Evolutionary conservation across 2,888 invertebrate genomes (phyloP).

Genomic region (Melieria omissa): DNA sequence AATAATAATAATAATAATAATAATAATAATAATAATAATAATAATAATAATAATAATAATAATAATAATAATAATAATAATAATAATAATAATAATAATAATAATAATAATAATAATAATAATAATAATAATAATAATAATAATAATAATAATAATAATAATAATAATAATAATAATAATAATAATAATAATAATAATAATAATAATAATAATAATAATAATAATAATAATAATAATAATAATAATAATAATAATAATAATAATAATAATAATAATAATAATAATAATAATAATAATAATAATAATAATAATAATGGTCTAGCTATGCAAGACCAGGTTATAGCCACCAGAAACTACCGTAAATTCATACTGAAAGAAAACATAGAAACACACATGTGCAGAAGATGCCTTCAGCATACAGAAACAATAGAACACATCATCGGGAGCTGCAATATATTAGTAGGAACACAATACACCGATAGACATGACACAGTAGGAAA

Average conservation of each 20-base stretch:
- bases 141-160: conserved; percentile 4
- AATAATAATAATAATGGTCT: not conserved
- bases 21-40: conserved; percentile 4
- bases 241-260: conserved; percentile 4
- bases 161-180: conserved; percentile 4
- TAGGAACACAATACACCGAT: too few species aligned
- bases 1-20: conserved; percentile 4
- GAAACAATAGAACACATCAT: too few species aligned
- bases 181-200: conserved; percentile 4
- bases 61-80: conserved; percentile 4
- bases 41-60: conserved; percentile 4
- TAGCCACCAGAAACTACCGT: too few species aligned
- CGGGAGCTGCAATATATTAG: too few species aligned
- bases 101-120: conserved; percentile 4
- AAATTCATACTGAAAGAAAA: too few species aligned
- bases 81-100: conserved; percentile 4
- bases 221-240: conserved; percentile 4
- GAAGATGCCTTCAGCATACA: too few species aligned
- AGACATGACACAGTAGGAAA: too few species aligned
- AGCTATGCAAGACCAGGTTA: not conserved
- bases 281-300: conserved; percentile 4
- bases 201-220: conserved; percentile 4
- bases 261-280: conserved; percentile 4
- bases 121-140: conserved; percentile 4
- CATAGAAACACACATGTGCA: too few species aligned